These are phyloP conservation scores for Phragmatobia fuliginosa DNA, from an alignment of 2,888 invertebrate genomes.

Conservation along the genomic window DNA sequence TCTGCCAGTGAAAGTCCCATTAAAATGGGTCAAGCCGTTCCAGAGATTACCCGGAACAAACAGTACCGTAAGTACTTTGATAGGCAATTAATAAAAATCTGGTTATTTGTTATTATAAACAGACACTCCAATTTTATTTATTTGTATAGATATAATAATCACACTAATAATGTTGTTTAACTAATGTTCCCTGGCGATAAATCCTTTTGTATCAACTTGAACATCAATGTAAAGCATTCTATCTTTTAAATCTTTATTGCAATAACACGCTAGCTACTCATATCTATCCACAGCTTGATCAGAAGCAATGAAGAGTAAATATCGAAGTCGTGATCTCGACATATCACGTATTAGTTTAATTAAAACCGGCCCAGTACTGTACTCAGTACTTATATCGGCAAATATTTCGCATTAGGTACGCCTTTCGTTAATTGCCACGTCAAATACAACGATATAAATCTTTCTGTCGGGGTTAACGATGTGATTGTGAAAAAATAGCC, in stretches of 20 bases:
- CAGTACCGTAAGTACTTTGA: too few relatives aligned
- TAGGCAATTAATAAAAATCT: too few relatives aligned
- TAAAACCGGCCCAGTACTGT: conserved; percentile 34
- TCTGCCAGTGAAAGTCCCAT: too few relatives aligned
- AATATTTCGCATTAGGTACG: conserved; percentile 29
- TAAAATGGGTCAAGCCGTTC: too few relatives aligned
- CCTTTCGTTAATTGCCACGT: conserved; percentile 44
- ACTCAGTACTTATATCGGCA: conserved; percentile 28
- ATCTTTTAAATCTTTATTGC: conserved; percentile 21
- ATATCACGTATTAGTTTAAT: conserved; percentile 47
- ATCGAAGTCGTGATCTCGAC: conserved; percentile 42
- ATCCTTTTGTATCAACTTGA: background rate
- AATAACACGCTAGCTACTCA: conserved; percentile 15
- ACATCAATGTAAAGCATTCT: conserved; percentile 11
- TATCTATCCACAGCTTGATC: conserved; percentile 25
- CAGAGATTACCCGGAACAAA: too few relatives aligned
- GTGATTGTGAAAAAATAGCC: conserved; percentile 37
- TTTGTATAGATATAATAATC: too few relatives aligned
- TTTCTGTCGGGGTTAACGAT: conserved; percentile 37
- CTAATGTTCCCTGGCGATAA: background rate
- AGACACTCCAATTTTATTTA: too few relatives aligned
- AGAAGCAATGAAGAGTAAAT: conserved; percentile 42
- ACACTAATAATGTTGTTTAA: background rate
- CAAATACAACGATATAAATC: conserved; percentile 46
- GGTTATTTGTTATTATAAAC: too few relatives aligned